These are phyloP conservation scores for Drosophila paramelanica DNA, from an alignment of 2,888 invertebrate genomes.

Conservation along the genomic window DNA sequence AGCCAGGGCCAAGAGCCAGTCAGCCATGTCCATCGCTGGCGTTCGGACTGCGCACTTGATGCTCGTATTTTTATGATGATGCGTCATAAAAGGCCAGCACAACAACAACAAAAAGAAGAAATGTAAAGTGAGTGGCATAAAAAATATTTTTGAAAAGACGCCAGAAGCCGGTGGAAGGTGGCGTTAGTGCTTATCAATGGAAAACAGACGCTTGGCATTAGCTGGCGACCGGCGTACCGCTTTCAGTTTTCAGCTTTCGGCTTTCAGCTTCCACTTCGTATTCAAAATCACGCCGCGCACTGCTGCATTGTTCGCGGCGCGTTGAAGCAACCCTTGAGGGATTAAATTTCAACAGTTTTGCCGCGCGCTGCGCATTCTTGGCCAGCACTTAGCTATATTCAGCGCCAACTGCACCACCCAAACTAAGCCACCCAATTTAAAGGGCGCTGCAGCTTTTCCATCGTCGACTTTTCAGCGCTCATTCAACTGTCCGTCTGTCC, in stretches of 20 bases:
- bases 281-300: slow-evolving; percentile 42
- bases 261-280: slow-evolving; percentile 42
- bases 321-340: slow-evolving; percentile 81
- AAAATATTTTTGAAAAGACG: slow-evolving; percentile 53
- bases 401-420: slow-evolving; percentile 22
- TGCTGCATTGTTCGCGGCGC: slow-evolving; percentile 60
- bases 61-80: slow-evolving; percentile 61
- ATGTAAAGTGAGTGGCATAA: slow-evolving; percentile 24
- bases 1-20: slow-evolving; percentile 51
- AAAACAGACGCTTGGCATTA: slow-evolving; percentile 76
- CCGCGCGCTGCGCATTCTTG: slow-evolving; percentile 73
- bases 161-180: not conserved
- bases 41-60: slow-evolving; percentile 58
- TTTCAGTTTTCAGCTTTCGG: not conserved
- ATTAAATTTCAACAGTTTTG: slow-evolving; percentile 79
- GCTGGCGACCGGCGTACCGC: slow-evolving; percentile 19
- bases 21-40: slow-evolving; percentile 24
- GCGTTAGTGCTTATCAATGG: slow-evolving; percentile 77
- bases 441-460: slow-evolving; percentile 44
- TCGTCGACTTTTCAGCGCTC: slow-evolving; percentile 64
- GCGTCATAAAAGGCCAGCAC: slow-evolving; percentile 60
- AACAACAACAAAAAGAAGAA: not conserved
- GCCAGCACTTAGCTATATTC: slow-evolving; percentile 58
- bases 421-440: slow-evolving; percentile 12
- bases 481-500: slow-evolving; percentile 14